Percentiles rank a stretch among this genome's conserved stretches.
Conservation (phyloP, 1,140 invertebrate genomes). For the Probaryconus sp. region DNA sequence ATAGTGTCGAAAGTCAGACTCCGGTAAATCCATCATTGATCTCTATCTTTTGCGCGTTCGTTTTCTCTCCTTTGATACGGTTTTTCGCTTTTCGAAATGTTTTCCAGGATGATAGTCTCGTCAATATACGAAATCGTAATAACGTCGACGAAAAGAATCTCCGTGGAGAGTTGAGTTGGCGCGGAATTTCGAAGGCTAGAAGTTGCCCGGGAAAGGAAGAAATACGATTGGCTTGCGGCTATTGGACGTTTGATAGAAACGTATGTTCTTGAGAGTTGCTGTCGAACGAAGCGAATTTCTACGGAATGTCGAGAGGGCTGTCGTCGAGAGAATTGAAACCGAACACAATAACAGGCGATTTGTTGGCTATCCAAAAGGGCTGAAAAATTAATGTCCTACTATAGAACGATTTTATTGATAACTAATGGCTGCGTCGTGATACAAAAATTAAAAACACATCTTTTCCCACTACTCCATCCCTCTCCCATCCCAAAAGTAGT, state of each 20-base stretch:
- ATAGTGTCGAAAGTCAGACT: too few species aligned
- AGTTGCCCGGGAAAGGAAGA: constrained; percentile 48
- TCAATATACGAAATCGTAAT: constrained; percentile 45
- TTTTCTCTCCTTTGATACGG: not conserved
- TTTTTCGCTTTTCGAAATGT: constrained; percentile 11
- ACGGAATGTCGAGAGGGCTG: too few species aligned
- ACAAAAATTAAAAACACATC: too few species aligned
- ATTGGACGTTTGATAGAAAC: constrained; percentile 56
- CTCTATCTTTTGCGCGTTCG: constrained; percentile 11
- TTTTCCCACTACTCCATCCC: too few species aligned
- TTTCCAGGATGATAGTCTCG: constrained; percentile 34
- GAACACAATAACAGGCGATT: too few species aligned
- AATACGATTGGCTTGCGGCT: constrained; percentile 58
- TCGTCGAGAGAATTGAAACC: too few species aligned
- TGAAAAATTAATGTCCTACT: too few species aligned
- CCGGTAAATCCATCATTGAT: constrained; percentile 20
- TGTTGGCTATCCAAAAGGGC: too few species aligned
- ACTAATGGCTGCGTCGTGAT: too few species aligned
- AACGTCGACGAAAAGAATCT: constrained; percentile 26
- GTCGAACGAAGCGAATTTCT: not conserved
- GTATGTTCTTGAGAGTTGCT: constrained; percentile 15
- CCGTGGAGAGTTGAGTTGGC: constrained; percentile 37
- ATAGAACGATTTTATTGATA: too few species aligned
- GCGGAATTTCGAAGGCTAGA: constrained; percentile 35
- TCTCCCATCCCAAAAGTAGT: too few species aligned